A percentile compares a stretch with the other conserved stretches of the same genome.
Conservation (phyloP, 2,113 vertebrate species). For the Hemiscyllium ocellatum region DNA sequence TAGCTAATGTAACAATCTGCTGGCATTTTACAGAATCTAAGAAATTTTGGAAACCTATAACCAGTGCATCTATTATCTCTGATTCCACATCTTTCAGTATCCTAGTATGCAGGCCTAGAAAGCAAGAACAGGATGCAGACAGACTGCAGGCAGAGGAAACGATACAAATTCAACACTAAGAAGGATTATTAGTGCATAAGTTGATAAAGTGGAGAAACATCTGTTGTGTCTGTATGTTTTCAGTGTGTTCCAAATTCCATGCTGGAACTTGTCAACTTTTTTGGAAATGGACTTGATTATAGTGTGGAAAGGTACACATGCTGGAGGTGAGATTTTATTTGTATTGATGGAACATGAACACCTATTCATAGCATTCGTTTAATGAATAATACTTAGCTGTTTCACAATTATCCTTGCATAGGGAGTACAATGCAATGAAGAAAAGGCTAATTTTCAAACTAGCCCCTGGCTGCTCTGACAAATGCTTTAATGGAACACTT, state of each 20-base stretch:
- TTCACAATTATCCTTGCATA: not conserved
- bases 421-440: not conserved
- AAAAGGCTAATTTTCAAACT: not conserved
- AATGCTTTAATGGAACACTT: not conserved
- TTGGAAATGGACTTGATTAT: not conserved
- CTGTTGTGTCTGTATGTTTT: not conserved
- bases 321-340: not conserved
- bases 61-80: too few relatives aligned
- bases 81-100: too few relatives aligned
- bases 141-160: not conserved
- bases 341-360: not conserved
- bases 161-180: not conserved
- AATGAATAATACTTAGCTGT: not conserved
- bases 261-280: not conserved
- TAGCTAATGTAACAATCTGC: too few relatives aligned
- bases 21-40: too few relatives aligned
- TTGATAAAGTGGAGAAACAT: not conserved
- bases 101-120: too few relatives aligned
- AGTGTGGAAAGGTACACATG: not conserved
- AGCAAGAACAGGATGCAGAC: not conserved
- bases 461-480: not conserved
- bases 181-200: not conserved
- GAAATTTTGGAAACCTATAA: too few relatives aligned
- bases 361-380: not conserved
- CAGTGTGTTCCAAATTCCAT: not conserved